These are phyloP conservation scores for Nymphalis io DNA, from an alignment of 1,140 invertebrate genomes.

Conservation along the genomic window DNA sequence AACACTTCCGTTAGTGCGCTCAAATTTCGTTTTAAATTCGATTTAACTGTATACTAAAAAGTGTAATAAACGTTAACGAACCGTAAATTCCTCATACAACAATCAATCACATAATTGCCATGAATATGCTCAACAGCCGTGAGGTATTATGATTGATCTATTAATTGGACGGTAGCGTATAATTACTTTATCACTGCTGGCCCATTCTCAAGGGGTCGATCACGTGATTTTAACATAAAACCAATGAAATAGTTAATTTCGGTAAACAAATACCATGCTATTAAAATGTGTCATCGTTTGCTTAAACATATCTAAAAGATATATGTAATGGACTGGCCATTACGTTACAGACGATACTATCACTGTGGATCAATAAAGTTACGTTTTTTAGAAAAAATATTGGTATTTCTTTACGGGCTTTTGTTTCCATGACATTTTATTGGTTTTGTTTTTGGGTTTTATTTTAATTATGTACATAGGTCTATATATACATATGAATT, in stretches of 20 bases:
- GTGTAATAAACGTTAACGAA: slow-evolving; percentile 4
- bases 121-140: slow-evolving; percentile 14
- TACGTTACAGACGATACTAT: no score
- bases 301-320: no score
- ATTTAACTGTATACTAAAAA: neutral
- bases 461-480: no score
- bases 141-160: slow-evolving; percentile 25
- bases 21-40: no score
- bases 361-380: no score
- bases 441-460: no score
- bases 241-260: slow-evolving; percentile 4
- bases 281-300: neutral
- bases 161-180: slow-evolving; percentile 22
- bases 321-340: no score
- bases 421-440: no score
- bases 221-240: slow-evolving; percentile 5
- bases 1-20: no score
- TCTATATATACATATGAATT: no score
- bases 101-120: slow-evolving; percentile 24
- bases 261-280: neutral
- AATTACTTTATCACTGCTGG: slow-evolving; percentile 20
- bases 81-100: slow-evolving; percentile 1
- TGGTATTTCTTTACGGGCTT: no score
- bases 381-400: no score
- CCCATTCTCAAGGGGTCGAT: slow-evolving; percentile 2